phyloP scores from a whole-genome alignment of 2,797 vertebrate species.

The Phrynocephalus guinanensis region DNA sequence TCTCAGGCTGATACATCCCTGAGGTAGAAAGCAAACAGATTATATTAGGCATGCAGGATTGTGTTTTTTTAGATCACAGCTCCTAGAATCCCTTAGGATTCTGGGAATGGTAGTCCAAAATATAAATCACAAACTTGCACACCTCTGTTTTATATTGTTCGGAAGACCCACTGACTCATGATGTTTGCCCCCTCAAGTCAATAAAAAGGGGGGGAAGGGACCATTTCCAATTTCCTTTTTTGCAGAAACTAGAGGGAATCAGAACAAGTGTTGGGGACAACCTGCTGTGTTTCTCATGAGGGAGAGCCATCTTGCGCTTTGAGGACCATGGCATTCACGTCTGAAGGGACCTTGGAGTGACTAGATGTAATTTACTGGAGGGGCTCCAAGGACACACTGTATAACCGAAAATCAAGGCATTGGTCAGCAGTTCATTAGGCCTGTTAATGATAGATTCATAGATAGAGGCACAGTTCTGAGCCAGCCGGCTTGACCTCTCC shows the following conservation, averaged over 20 bases:
- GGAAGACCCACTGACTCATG: not conserved
- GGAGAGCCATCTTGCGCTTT: not conserved
- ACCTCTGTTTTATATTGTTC: too few species aligned
- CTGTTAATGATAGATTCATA: conserved; percentile 46
- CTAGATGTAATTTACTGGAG: conserved; percentile 32
- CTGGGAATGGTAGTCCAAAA: too few species aligned
- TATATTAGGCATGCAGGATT: too few species aligned
- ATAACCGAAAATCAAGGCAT: conserved; percentile 48
- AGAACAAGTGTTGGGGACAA: not conserved
- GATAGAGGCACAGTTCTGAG: conserved; percentile 46
- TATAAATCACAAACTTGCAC: too few species aligned
- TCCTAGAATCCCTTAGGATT: too few species aligned
- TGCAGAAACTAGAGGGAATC: not conserved
- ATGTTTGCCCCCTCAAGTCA: too few species aligned
- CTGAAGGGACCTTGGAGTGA: not conserved
- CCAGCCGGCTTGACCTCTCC: conserved; percentile 16
- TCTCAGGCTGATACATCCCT: too few species aligned
- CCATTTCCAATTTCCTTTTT: too few species aligned
- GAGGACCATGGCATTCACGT: not conserved
- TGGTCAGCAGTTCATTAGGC: conserved; percentile 45
- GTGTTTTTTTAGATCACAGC: too few species aligned
- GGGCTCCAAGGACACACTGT: conserved; percentile 14
- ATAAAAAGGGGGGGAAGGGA: too few species aligned
- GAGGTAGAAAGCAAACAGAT: too few species aligned
- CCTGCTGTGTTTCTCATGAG: not conserved